Conservation (phyloP, 2,888 invertebrate species). For the Tachina grossa region DNA sequence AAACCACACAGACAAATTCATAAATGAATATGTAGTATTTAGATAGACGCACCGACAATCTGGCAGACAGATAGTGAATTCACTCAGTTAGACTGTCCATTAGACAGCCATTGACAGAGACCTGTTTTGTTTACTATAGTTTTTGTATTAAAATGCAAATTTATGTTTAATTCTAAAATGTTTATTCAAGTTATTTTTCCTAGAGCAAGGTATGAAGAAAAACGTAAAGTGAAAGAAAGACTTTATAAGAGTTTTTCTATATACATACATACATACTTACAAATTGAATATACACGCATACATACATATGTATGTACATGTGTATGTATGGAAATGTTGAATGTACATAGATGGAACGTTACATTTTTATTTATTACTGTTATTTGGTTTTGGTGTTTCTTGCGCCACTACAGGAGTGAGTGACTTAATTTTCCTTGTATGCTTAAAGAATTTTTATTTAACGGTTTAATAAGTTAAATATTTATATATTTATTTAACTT, state of each 20-base stretch:
- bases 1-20: conserved; percentile 19
- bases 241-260: conserved; percentile 34
- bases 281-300: neutral
- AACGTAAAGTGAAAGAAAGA: conserved; percentile 51
- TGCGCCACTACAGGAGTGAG: conserved; percentile 26
- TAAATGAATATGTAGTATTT: neutral
- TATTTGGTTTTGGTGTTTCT: conserved; percentile 46
- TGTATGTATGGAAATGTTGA: neutral
- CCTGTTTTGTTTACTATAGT: conserved; percentile 60
- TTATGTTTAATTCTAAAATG: conserved; percentile 53
- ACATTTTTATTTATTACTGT: conserved; percentile 40
- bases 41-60: conserved; percentile 31
- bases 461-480: conserved; percentile 48
- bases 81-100: conserved; percentile 30
- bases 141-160: conserved; percentile 66
- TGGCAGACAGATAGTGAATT: conserved; percentile 34
- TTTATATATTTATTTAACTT: conserved; percentile 20
- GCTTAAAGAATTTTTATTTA: conserved; percentile 27
- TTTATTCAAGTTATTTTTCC: conserved; percentile 31
- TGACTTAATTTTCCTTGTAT: conserved; percentile 43
- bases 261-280: neutral
- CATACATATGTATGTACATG: neutral
- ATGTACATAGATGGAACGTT: conserved; percentile 7
- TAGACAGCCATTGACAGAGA: conserved; percentile 65
- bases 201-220: conserved; percentile 15